Evolutionary conservation across 1,140 invertebrate genomes (phyloP).

Genomic region (Homarus americanus): DNA sequence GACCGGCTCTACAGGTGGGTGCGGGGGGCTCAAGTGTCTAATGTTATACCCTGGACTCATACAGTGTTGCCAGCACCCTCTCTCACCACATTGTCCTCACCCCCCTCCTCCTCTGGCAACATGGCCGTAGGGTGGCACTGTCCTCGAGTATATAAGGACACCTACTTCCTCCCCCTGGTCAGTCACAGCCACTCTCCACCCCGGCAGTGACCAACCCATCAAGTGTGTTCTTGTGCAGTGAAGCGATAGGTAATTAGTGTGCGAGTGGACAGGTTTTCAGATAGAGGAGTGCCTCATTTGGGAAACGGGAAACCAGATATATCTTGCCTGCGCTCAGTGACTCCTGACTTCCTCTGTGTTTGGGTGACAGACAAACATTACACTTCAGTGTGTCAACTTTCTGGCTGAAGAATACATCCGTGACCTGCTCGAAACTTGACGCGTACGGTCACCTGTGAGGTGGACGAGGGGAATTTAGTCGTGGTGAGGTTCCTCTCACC

Average conservation of each 20-base stretch:
- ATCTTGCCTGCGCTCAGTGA: neutral
- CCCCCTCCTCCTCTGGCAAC: neutral
- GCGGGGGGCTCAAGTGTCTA: neutral
- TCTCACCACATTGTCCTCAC: neutral
- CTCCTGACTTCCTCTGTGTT: neutral
- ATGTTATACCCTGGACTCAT: neutral
- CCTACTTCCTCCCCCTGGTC: neutral
- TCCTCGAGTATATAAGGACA: conserved; percentile 14
- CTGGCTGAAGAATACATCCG: too few relatives aligned
- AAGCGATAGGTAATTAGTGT: neutral
- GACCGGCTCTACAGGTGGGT: neutral
- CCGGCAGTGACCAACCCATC: neutral
- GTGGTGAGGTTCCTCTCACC: neutral
- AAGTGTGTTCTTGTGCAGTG: neutral
- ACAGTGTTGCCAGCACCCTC: neutral
- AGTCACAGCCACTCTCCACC: neutral
- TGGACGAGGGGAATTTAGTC: neutral
- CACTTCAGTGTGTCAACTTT: too few relatives aligned
- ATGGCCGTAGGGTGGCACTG: neutral
- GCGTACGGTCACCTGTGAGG: too few relatives aligned
- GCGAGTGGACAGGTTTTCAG: neutral
- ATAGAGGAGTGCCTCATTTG: neutral
- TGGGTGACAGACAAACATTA: too few relatives aligned
- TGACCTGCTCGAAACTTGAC: too few relatives aligned
- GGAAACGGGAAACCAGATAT: neutral